A percentile compares a stretch with the other conserved stretches of the same genome.
These are phyloP conservation scores for Hormaphis cornu DNA, from an alignment of 1,140 invertebrate species.

Conservation along the genomic window DNA sequence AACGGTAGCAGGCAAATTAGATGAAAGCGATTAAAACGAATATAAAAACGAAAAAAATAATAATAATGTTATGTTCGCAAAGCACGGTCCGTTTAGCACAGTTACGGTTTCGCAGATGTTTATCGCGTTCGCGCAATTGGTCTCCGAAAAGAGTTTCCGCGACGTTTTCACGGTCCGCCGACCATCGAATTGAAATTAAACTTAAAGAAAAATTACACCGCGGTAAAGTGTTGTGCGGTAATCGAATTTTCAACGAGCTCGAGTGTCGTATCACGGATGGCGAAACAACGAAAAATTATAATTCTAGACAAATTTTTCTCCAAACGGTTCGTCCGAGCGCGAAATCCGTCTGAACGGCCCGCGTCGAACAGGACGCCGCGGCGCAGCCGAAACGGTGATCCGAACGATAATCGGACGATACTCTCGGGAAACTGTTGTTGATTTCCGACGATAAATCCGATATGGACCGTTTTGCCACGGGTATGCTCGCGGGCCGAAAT, in stretches of 20 bases:
- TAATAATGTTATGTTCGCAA: slow-evolving; percentile 3
- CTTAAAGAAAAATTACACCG: neutral
- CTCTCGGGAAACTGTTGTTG: too few species aligned
- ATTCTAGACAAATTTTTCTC: too few species aligned
- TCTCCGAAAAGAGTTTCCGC: neutral
- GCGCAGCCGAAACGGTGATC: too few species aligned
- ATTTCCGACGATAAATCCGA: too few species aligned
- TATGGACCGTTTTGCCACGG: too few species aligned
- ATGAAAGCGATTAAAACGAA: slow-evolving; percentile 20
- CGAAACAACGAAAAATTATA: neutral
- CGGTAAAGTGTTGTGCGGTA: slow-evolving; percentile 4
- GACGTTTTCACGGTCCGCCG: neutral
- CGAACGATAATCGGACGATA: too few species aligned
- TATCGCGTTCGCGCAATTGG: slow-evolving; percentile 17
- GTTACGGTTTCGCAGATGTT: slow-evolving; percentile 14
- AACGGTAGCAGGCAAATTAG: too few species aligned
- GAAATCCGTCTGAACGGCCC: too few species aligned
- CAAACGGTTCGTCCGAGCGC: too few species aligned
- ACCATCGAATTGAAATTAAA: slow-evolving; percentile 2
- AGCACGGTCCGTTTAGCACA: slow-evolving; percentile 17
- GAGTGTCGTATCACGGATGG: neutral
- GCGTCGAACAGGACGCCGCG: too few species aligned
- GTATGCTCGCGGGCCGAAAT: too few species aligned
- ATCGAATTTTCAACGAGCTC: neutral
- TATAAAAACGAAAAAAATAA: slow-evolving; percentile 10